Evolutionary conservation across 2,113 vertebrate genomes (phyloP), one percentile per base, ranked within the genome.

Genomic region (Chaenogobius annularis): DNA sequence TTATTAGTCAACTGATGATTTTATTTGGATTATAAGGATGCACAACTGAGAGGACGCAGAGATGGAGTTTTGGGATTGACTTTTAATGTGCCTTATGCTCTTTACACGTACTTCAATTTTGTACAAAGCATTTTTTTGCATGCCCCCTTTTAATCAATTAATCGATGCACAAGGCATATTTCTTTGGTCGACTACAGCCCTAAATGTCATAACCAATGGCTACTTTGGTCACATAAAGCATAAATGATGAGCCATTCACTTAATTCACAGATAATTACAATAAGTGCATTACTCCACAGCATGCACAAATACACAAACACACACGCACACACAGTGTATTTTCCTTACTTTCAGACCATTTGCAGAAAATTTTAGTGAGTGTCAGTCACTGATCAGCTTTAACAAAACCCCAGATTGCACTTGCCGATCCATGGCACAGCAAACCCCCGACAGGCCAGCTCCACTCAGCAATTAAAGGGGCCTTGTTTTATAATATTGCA

Each of bases 181-280:
- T 40, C 37, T 40, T 40, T 40, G 8, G 37, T 40, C 7, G 37
- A 40, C 37, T 40, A 40, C 37, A 40, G 7, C 37, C 37, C 37
- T 40, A 40, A 6, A 9, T 83, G 80, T 78, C 77, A 81, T 87
- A 77, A 90, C 86, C 70, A 70, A 81, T 83, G 82, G 87, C 86
- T 88, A 92, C 91, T 93, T 94, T 94, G 92, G 92, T 93, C 91
- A 93, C 87, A 83, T 81, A 74, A 74, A 89, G 82, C 75, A 68
- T 80, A 66, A 77, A 65, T 47, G 17, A 76, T 79, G 75, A 55
- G 43, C 63, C 84, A 84, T 79, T 85, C 75, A 72, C 62, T 37
- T 54, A 64, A 64, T 70, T 75, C 85, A 80, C 76, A 22, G 6
- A 46, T 46, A 80, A 77, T 75, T 68, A 85, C 75, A 84, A 61